Percentiles rank a stretch among this genome's conserved stretches.
Conservation (phyloP, 2,888 invertebrate genomes). For the Argyresthia albistria region DNA sequence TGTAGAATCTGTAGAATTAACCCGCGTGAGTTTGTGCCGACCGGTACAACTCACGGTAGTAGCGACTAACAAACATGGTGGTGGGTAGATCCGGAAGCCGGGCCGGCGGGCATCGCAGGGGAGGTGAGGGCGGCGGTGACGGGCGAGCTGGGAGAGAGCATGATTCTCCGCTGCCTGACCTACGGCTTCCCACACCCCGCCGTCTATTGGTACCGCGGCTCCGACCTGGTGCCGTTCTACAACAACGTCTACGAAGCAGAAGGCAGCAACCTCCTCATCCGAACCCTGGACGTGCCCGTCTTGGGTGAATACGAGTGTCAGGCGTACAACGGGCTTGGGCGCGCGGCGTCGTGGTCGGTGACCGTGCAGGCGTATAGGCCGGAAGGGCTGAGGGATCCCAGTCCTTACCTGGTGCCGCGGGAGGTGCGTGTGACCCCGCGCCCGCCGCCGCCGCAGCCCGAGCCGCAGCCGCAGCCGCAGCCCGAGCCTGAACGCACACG, state of each 20-base stretch:
- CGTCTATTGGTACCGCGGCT: conserved; percentile 89
- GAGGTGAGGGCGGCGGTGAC: conserved; percentile 75
- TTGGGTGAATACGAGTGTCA: conserved; percentile 91
- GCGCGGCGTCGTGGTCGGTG: conserved; percentile 84
- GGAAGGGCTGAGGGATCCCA: conserved; percentile 54
- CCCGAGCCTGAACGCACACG: conserved; percentile 20
- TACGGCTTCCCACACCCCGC: conserved; percentile 85
- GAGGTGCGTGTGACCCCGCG: conserved; percentile 15
- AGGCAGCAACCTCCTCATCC: conserved; percentile 83
- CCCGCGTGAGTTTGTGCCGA: no score
- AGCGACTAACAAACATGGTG: conserved; percentile 30
- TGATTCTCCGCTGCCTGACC: conserved; percentile 83
- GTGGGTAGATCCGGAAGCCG: conserved; percentile 70
- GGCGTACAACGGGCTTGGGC: conserved; percentile 87
- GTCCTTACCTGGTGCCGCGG: conserved; percentile 26
- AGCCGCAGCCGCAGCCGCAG: conserved; percentile 17
- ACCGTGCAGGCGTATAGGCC: conserved; percentile 81
- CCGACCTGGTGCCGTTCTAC: conserved; percentile 80
- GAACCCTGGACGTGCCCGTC: conserved; percentile 77
- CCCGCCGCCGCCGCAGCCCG: conserved; percentile 6
- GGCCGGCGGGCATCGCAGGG: conserved; percentile 77
- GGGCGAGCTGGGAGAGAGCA: conserved; percentile 80
- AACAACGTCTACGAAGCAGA: conserved; percentile 80
- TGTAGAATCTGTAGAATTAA: no score
- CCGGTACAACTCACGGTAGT: conserved; percentile 18